Percentiles rank a stretch among this genome's conserved stretches.
phyloP scores from a whole-genome alignment of 2,888 invertebrate species.

The Cylindroiulus punctatus region DNA sequence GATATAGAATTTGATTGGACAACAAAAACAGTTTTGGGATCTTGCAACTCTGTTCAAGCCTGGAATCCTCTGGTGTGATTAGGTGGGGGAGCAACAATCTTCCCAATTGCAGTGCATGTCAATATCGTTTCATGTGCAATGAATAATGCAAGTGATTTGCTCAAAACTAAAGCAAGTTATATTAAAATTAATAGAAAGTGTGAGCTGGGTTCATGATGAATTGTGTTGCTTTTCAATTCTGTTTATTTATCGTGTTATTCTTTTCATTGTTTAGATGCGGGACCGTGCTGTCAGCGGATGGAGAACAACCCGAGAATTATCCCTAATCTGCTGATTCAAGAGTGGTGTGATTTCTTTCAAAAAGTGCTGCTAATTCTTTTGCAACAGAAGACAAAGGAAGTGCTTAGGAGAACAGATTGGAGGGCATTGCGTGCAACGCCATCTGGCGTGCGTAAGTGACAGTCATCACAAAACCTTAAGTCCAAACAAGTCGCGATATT shows the following conservation, averaged over 20 bases:
- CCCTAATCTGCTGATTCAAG: conserved; percentile 22
- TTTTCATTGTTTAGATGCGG: conserved; percentile 19
- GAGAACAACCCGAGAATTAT: conserved; percentile 32
- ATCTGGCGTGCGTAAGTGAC: conserved; percentile 1
- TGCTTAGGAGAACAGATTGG: not conserved
- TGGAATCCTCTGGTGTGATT: no score
- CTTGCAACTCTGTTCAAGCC: no score
- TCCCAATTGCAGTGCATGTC: not conserved
- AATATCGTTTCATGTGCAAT: not conserved
- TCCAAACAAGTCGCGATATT: conserved; percentile 9
- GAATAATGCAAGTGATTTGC: not conserved
- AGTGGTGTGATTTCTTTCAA: not conserved
- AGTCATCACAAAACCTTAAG: conserved; percentile 11
- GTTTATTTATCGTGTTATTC: not conserved
- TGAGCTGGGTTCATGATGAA: no score
- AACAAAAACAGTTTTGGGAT: no score
- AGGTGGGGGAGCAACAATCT: no score
- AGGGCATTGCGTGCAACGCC: not conserved
- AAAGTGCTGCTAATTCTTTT: conserved; percentile 19
- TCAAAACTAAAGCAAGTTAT: no score
- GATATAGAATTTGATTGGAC: no score
- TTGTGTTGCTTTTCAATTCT: not conserved
- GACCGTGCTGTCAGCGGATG: conserved; percentile 26
- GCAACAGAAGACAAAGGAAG: not conserved
- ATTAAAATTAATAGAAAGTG: no score